Evolutionary conservation across 1,140 invertebrate species (phyloP), one percentile per base, ranked within the genome.

Genomic region (Zaprionus taronus): DNA sequence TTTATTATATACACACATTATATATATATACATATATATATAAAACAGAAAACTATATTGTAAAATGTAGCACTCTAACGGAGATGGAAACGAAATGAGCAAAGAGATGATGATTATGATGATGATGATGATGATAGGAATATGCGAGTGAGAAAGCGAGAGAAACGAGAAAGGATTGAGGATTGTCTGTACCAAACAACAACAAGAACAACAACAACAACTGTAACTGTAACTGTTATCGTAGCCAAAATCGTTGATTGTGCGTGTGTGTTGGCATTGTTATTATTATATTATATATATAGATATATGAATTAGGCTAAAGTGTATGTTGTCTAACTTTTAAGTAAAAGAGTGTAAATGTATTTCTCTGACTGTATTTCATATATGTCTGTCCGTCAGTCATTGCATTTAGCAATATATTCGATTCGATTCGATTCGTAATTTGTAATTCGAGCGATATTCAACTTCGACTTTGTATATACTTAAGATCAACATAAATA

Each of bases 321-420:
- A 70, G 65, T 86, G 80, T 83, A 81, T 85, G 81, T 84, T 84
- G 81, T 85, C 75, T 84, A 84, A 82, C 75, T 84, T 84, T 58
- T 84, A 84, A 84, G 74, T 70, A 61, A 57, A 71, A 56, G n/a
- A 56, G n/a, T 83, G 74, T 89, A 81, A 75, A 84, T 89, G 81
- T 72, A 72, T 79, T 49, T 58, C 41, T 58, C 41, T 79, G 69
- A 70, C 65, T 87, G 68, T 89, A 85, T 77, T 81, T 77, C 83
- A 65, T 77, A 68, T 77, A 63, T 64, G 77, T 77, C 64, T 77
- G 71, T 79, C 66, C 66, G 64, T 74, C 56, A 51, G 64, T 67
- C 55, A 60, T 78, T 87, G 69, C 80, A 79, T 66, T 72, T 79
- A 69, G 60, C 78, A 87, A 80, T 70, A 41, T 17, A 17, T 34